Evolutionary conservation across 2,888 invertebrate genomes (phyloP).

Genomic region (Polia nebulosa): DNA sequence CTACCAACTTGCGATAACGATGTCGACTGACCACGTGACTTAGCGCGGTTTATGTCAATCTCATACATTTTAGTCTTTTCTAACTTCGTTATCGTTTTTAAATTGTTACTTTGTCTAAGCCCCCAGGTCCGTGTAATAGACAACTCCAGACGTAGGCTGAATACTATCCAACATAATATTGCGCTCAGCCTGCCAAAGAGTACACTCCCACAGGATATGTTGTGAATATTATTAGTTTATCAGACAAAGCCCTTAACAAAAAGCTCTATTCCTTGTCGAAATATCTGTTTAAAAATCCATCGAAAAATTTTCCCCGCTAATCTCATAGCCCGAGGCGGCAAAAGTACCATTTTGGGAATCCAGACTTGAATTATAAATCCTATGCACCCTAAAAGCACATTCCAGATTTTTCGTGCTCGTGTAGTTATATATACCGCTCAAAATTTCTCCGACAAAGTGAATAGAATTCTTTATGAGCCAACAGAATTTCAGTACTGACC

Average conservation of each 20-base stretch:
- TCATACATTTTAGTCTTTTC: too few relatives aligned
- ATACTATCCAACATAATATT: too few relatives aligned
- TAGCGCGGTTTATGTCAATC: too few relatives aligned
- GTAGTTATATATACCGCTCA: conserved; percentile 24
- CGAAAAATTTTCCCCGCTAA: not conserved
- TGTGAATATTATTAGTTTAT: not conserved
- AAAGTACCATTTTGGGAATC: conserved; percentile 44
- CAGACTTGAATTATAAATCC: conserved; percentile 53
- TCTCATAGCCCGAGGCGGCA: conserved; percentile 6
- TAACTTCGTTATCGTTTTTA: too few relatives aligned
- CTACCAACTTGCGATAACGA: too few relatives aligned
- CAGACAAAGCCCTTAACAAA: not conserved
- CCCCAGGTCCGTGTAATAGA: too few relatives aligned
- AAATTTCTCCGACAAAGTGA: conserved; percentile 53
- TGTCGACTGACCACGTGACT: too few relatives aligned
- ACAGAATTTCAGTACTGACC: conserved; percentile 53
- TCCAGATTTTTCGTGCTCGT: conserved; percentile 37
- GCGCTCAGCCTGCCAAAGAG: too few relatives aligned
- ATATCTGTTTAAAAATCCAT: not conserved
- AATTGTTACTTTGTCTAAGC: too few relatives aligned
- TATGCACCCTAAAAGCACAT: conserved; percentile 51
- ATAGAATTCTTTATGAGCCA: conserved; percentile 63
- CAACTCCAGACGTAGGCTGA: too few relatives aligned
- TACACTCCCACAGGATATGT: too few relatives aligned
- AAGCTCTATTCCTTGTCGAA: not conserved